These are phyloP conservation scores for Salpingus planirostris DNA, from an alignment of 2,888 invertebrate genomes.

Conservation along the genomic window DNA sequence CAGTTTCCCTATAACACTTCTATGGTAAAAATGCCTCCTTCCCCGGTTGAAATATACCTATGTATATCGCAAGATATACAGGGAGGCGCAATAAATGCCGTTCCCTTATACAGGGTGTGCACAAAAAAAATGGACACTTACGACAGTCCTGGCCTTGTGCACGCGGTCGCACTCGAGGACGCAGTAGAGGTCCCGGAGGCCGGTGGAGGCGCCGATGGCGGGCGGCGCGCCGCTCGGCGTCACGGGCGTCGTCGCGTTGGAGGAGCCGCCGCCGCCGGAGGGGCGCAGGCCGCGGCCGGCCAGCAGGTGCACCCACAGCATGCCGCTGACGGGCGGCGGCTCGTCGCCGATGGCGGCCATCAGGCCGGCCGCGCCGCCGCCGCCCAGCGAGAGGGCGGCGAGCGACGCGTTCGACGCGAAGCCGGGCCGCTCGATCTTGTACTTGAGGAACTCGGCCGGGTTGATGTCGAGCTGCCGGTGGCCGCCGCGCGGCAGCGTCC, in stretches of 20 bases:
- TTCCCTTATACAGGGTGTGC: no score
- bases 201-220: slow-evolving; percentile 41
- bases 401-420: slow-evolving; percentile 28
- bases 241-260: slow-evolving; percentile 64
- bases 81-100: no score
- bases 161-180: slow-evolving; percentile 95
- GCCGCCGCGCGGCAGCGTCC: slow-evolving; percentile 60
- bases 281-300: slow-evolving; percentile 81
- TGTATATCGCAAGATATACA: no score
- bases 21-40: no score
- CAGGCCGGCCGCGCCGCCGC: slow-evolving; percentile 24
- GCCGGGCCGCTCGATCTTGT: slow-evolving; percentile 76
- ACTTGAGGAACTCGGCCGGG: slow-evolving; percentile 85
- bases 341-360: slow-evolving; percentile 43
- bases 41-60: no score
- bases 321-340: slow-evolving; percentile 72
- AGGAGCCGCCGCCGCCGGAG: slow-evolving; percentile 55
- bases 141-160: slow-evolving; percentile 93
- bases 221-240: slow-evolving; percentile 48
- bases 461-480: slow-evolving; percentile 78
- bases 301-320: slow-evolving; percentile 82
- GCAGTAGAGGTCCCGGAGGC: slow-evolving; percentile 85
- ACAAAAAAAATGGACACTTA: no score
- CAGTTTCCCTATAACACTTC: no score
- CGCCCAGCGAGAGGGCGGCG: slow-evolving; percentile 44